A percentile compares a stretch with the other conserved stretches of the same genome.
phyloP scores from a whole-genome alignment of 2,113 vertebrate species.

The Centropus unirufus region DNA sequence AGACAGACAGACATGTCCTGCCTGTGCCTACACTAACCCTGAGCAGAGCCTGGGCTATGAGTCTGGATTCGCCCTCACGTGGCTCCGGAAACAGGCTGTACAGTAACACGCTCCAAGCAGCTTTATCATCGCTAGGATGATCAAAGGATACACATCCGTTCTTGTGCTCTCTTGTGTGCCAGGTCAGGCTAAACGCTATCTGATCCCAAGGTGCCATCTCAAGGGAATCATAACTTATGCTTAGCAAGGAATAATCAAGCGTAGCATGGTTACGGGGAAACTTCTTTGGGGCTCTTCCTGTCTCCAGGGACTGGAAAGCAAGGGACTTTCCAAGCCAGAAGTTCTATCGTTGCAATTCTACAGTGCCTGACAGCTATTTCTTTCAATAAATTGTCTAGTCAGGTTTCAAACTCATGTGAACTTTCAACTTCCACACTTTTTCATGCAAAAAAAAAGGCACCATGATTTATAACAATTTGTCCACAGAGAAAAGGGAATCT shows the following conservation, averaged over 20 bases:
- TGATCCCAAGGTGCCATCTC: not conserved
- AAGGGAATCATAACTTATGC: not conserved
- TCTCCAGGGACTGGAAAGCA: not conserved
- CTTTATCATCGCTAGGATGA: not conserved
- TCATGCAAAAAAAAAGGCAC: not conserved
- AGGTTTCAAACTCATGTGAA: fast-evolving
- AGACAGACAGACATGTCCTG: not conserved
- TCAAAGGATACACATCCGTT: not conserved
- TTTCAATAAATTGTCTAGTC: not conserved
- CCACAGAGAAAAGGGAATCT: not conserved
- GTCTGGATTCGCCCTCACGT: not conserved
- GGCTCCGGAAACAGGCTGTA: not conserved
- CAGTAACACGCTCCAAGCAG: fast-evolving
- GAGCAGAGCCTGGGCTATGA: fast-evolving
- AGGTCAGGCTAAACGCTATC: not conserved
- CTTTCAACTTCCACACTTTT: not conserved
- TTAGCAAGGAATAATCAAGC: fast-evolving
- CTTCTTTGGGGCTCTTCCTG: not conserved
- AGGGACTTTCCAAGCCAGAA: not conserved
- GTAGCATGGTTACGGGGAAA: not conserved
- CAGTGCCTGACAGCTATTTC: not conserved
- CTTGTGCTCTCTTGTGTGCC: not conserved
- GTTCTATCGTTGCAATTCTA: not conserved
- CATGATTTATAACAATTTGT: not conserved
- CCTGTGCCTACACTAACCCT: not conserved